phyloP scores from a whole-genome alignment of 2,888 invertebrate species.

The Phyllotreta cruciferae region DNA sequence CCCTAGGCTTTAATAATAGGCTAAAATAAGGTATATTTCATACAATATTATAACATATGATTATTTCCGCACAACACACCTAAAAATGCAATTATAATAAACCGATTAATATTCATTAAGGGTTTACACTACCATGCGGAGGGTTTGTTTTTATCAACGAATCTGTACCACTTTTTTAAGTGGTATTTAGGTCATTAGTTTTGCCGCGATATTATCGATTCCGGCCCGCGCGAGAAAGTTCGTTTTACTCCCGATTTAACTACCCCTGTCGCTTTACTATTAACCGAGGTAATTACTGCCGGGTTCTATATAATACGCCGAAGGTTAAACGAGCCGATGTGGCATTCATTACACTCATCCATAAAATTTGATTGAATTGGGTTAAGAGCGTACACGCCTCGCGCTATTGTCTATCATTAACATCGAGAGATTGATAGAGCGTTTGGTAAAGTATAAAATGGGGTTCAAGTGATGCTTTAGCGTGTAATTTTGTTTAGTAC shows the following conservation, averaged over 20 bases:
- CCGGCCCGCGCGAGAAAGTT: conserved; percentile 21
- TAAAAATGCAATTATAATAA: too few species aligned
- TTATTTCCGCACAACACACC: too few species aligned
- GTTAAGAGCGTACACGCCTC: not conserved
- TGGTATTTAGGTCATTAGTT: conserved; percentile 41
- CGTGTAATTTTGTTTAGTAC: too few species aligned
- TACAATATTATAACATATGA: too few species aligned
- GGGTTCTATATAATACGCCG: conserved; percentile 15
- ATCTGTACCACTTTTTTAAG: conserved; percentile 40
- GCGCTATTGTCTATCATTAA: too few species aligned
- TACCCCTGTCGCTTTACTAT: conserved; percentile 23
- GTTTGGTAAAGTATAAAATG: too few species aligned
- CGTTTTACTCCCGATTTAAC: not conserved
- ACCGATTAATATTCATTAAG: too few species aligned
- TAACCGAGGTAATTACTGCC: conserved; percentile 26
- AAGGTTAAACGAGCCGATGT: conserved; percentile 19
- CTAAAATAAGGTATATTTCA: too few species aligned
- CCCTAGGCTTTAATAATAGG: too few species aligned
- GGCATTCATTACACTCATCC: too few species aligned
- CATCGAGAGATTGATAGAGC: too few species aligned
- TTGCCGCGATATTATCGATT: conserved; percentile 36
- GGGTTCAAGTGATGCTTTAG: too few species aligned
- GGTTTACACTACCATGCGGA: conserved; percentile 1
- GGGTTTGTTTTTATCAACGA: conserved; percentile 24
- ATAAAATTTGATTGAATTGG: not conserved